These are phyloP conservation scores for Aleiodes alternator DNA, from an alignment of 2,888 invertebrate genomes.

Conservation along the genomic window DNA sequence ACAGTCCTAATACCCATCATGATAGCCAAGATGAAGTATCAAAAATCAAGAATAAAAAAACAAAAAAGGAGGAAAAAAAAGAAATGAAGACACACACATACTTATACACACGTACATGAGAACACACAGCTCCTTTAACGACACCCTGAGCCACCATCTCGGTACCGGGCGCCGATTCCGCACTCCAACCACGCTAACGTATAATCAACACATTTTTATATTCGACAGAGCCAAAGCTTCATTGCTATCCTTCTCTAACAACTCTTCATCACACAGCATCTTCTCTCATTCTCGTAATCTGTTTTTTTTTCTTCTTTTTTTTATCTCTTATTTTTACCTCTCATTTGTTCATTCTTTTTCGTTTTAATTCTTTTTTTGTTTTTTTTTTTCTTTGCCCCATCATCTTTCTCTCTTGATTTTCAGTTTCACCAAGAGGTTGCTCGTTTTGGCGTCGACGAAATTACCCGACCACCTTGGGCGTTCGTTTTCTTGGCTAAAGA, in stretches of 20 bases:
- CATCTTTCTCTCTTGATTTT: constrained; percentile 39
- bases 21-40: constrained; percentile 11
- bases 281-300: constrained; percentile 28
- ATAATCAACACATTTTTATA: constrained; percentile 76
- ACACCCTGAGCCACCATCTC: constrained; percentile 61
- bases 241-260: constrained; percentile 63
- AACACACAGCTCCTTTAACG: constrained; percentile 68
- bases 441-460: constrained; percentile 69
- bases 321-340: constrained; percentile 7
- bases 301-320: too few species aligned
- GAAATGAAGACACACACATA: constrained; percentile 38
- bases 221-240: constrained; percentile 68
- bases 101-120: not conserved
- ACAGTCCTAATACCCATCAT: constrained; percentile 60
- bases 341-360: constrained; percentile 46
- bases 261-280: constrained; percentile 57
- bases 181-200: constrained; percentile 65
- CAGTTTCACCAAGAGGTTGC: constrained; percentile 51
- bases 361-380: constrained; percentile 24
- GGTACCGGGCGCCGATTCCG: constrained; percentile 53
- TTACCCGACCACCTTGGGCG: constrained; percentile 75
- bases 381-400: constrained; percentile 44
- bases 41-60: constrained; percentile 23
- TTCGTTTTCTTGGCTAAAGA: constrained; percentile 60
- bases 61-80: constrained; percentile 19